Evolutionary conservation across 1,140 invertebrate species (phyloP).

Genomic region (Cyclargus thomasi): DNA sequence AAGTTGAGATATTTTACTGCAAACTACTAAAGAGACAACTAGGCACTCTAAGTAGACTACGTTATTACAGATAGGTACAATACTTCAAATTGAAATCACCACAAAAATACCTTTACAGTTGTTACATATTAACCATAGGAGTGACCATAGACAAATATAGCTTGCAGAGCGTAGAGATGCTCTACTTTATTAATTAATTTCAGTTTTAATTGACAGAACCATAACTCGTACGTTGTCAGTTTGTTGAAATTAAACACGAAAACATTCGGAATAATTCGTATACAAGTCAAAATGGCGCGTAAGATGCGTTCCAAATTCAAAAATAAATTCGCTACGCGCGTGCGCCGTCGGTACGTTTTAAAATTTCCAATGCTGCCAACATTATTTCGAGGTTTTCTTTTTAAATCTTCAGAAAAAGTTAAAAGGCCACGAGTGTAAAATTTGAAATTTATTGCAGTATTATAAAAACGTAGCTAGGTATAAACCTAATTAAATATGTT

Average conservation of each 20-base stretch:
- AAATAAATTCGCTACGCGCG: slow-evolving; percentile 66
- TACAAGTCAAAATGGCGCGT: slow-evolving; percentile 64
- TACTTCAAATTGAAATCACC: too few species aligned
- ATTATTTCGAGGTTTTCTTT: slow-evolving; percentile 11
- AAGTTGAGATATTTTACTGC: too few species aligned
- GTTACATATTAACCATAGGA: not conserved
- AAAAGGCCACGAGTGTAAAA: too few species aligned
- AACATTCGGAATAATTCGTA: slow-evolving; percentile 54
- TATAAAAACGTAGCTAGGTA: too few species aligned
- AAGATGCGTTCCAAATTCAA: slow-evolving; percentile 72
- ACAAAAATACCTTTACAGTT: too few species aligned
- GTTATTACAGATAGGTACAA: too few species aligned
- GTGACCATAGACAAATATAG: not conserved
- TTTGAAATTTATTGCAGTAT: too few species aligned
- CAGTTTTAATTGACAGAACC: slow-evolving; percentile 18
- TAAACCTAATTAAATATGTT: too few species aligned
- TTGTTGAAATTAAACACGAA: slow-evolving; percentile 28
- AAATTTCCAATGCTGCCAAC: slow-evolving; percentile 50
- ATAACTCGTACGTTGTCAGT: slow-evolving; percentile 23
- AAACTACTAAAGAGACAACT: too few species aligned
- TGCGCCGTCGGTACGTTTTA: slow-evolving; percentile 53
- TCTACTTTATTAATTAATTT: slow-evolving; percentile 3
- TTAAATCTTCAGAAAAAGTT: not conserved
- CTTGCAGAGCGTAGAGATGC: not conserved
- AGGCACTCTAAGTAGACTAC: too few species aligned